Base-by-base conservation (phyloP, 2,888 invertebrate species). In the Miltochrista miniata region DNA sequence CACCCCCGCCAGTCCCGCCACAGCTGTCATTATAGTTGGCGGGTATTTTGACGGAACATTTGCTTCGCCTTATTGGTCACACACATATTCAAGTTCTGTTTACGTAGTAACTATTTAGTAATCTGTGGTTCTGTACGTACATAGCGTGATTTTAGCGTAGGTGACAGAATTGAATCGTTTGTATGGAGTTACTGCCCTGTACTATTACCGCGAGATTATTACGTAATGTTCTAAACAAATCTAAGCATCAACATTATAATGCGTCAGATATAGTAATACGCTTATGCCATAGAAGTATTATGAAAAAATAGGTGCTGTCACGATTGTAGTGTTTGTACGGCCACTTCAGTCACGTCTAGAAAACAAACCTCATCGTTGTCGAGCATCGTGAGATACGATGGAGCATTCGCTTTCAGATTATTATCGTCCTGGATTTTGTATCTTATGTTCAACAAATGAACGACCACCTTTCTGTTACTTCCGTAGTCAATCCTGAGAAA, bases 201-300 rank as follows among this genome's bases (percentile, higher is more conserved):
- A 50, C 11, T 45, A 8, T 30, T 34, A 36, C 34, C 36, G 15
- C 33, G n/a, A 51, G 10, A 48, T 24, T 37, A n/a, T 45, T 54
- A 50, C 50, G 30, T 45, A 67, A 60, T 49, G 41, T 43, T 14
- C 50, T 44, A 45, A 38, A 36, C 36, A 42, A 51, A 54, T 33
- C 10, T 36, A 15, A 33, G 45, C 15, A 10, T 45, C 14, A 51
- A 38, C 42, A 46, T 42, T 24, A 24, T 24, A 4, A 24, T 24
- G n/a, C 38, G 43, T 35, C 43, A 42, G 34, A 42, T 15, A 18
- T 35, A 29, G 37, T 18, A 33, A 18, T 31, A 30, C 12, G 12
- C 8, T 14, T 33, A 36, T 14, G 29, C 11, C 15, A 40, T 12
- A 29, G 43, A 40, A 45, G 35, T 48, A 35, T 48, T n/a, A 41